Evolutionary conservation across 2,113 vertebrate genomes (phyloP).

Genomic region (Piprites chloris): DNA sequence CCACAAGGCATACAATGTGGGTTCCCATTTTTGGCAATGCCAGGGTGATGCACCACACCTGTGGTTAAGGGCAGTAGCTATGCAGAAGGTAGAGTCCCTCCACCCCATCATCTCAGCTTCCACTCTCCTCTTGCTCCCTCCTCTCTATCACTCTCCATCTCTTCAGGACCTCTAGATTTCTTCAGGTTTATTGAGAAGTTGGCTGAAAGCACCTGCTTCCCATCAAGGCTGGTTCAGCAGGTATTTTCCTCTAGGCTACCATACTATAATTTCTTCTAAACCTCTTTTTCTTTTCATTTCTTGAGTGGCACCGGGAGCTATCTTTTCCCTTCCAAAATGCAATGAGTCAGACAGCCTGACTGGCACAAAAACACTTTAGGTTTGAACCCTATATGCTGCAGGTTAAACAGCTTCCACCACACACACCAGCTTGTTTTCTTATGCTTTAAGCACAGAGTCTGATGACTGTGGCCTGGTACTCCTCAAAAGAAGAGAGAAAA

Average conservation of each 20-base stretch:
- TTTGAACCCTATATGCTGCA: not conserved
- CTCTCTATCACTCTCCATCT: not conserved
- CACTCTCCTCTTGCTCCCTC: not conserved
- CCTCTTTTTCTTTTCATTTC: not conserved
- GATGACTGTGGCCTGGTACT: not conserved
- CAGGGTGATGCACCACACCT: fast-evolving
- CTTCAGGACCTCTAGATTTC: slow-evolving; percentile 10
- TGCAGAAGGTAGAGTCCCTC: not conserved
- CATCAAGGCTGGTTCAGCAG: not conserved
- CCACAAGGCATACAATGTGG: not conserved
- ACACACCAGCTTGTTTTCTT: not conserved
- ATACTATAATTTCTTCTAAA: not conserved
- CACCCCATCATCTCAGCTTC: not conserved
- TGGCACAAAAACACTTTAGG: not conserved
- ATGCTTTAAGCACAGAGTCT: not conserved
- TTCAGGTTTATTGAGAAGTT: not conserved
- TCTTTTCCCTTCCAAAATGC: not conserved
- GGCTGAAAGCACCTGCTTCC: slow-evolving; percentile 28
- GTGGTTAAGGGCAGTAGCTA: not conserved
- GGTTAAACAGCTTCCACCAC: not conserved
- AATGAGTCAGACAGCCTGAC: not conserved
- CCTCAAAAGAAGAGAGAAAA: not conserved
- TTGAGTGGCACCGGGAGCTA: not conserved
- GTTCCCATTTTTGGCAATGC: not conserved
- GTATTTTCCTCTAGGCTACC: not conserved